Base-by-base conservation (phyloP, 2,113 vertebrate genomes). In the Cyphomyrus plagiostoma region DNA sequence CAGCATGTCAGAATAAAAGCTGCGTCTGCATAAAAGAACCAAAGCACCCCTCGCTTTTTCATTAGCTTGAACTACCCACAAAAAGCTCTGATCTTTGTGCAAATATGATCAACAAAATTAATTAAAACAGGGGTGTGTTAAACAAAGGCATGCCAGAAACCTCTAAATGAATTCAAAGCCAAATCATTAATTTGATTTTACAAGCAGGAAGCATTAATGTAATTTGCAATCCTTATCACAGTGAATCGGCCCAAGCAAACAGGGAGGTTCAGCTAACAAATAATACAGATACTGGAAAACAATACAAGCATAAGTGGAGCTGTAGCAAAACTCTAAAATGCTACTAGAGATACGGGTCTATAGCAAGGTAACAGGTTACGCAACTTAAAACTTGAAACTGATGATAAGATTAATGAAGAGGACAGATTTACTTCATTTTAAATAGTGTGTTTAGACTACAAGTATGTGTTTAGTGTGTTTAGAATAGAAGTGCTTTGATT, bases 101-200 rank as follows among this genome's bases (percentile, higher is more conserved):
- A 70, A 70, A 70, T 70, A 70, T 70, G 62, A 70, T 70, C 62
- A 70, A 70, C n/a, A 70, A 70, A 70, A 39, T 80, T 80, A 80
- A 80, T 80, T 42, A 80, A 80, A 80, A 80, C 74, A 42, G 35
- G 74, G 35, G 74, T 19, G 35, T 42, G 74, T 80, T 42, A 80
- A 80, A 42, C 30, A 80, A 80, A 42, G 30, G 15, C 74, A 42
- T 6, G 35, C 74, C 74, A 80, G 74, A 80, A 80, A 80, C 35
- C 74, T 42, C 30, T 19, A 80, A 35, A 80, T 80, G 13, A 80
- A 80, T 80, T 80, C 74, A 80, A 80, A 80, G 74, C 30, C 74
- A 80, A 80, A 80, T 77, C 35, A 77, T 77, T 77, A 39, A 77
- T 77, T 77, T 77, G 13, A 77, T 77, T 77, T 77, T 39, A 77